These are phyloP conservation scores for Pseudachorutes palmiensis DNA, from an alignment of 1,140 invertebrate species.

Conservation along the genomic window DNA sequence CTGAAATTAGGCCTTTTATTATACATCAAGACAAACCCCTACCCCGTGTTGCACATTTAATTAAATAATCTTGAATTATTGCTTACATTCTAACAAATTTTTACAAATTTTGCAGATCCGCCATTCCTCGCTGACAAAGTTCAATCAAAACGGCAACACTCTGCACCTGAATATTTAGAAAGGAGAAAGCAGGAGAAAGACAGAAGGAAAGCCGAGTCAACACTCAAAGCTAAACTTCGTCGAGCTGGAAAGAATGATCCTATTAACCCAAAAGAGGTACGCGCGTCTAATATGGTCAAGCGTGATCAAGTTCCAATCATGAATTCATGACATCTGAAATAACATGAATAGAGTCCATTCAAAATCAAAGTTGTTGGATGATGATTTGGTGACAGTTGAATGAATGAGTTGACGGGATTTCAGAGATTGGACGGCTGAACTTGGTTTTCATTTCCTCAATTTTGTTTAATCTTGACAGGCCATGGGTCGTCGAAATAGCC, in stretches of 20 bases:
- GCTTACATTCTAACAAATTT: slow-evolving; percentile 6
- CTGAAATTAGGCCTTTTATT: too few relatives aligned
- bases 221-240: slow-evolving; percentile 51
- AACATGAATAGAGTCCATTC: too few relatives aligned
- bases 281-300: slow-evolving; percentile 10
- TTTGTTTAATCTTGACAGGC: slow-evolving; percentile 36
- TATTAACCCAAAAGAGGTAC: slow-evolving; percentile 44
- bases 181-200: slow-evolving; percentile 62
- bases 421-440: too few relatives aligned
- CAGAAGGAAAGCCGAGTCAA: slow-evolving; percentile 58
- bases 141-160: slow-evolving; percentile 62
- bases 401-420: too few relatives aligned
- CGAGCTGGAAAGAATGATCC: slow-evolving; percentile 48
- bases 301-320: neutral
- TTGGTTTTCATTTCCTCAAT: too few relatives aligned
- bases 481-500: slow-evolving; percentile 29
- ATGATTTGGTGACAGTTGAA: too few relatives aligned
- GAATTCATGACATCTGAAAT: neutral
- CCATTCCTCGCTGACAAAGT: slow-evolving; percentile 45
- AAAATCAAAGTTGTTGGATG: too few relatives aligned
- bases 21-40: too few relatives aligned
- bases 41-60: too few relatives aligned
- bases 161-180: slow-evolving; percentile 84
- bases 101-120: slow-evolving; percentile 38
- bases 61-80: neutral